A percentile compares a stretch with the other conserved stretches of the same genome.
Conservation (phyloP, 2,888 invertebrate genomes). For the Dryocosmus kuriphilus region DNA sequence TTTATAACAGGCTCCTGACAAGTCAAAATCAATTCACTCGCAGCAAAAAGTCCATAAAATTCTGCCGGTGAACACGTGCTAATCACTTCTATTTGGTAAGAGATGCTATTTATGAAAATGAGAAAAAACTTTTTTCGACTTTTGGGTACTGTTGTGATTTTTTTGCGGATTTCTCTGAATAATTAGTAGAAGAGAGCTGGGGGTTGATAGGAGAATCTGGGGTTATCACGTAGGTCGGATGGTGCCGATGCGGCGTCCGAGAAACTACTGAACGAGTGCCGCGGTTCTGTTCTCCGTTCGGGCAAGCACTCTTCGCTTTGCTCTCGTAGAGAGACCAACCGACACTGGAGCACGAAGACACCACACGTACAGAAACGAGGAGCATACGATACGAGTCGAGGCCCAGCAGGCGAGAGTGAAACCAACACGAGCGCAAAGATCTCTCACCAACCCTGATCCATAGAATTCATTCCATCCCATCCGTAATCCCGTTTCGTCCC, state of each 20-base stretch:
- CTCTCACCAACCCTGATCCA: constrained; percentile 64
- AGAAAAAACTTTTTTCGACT: background rate
- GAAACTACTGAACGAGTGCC: constrained; percentile 76
- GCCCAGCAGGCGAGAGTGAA: constrained; percentile 68
- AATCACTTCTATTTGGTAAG: background rate
- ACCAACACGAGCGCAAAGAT: constrained; percentile 64
- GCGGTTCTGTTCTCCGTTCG: constrained; percentile 74
- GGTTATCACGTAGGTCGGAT: constrained; percentile 72
- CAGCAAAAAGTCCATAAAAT: background rate
- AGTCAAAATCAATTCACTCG: background rate
- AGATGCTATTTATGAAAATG: background rate
- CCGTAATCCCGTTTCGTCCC: constrained; percentile 57
- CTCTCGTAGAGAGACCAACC: constrained; percentile 65
- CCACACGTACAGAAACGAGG: constrained; percentile 58
- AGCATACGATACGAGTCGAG: constrained; percentile 47
- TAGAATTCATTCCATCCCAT: constrained; percentile 67
- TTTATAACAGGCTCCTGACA: background rate
- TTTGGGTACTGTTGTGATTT: background rate
- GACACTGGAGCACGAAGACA: constrained; percentile 62
- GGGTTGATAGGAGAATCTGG: constrained; percentile 58
- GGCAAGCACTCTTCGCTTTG: constrained; percentile 69
- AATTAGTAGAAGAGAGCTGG: constrained; percentile 16
- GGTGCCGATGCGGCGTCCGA: constrained; percentile 76
- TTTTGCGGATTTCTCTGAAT: background rate
- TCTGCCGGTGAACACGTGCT: background rate